Percentiles rank a stretch among this genome's conserved stretches.
These are phyloP conservation scores for Anastatus disparis DNA, from an alignment of 1,140 invertebrate genomes.

Conservation along the genomic window DNA sequence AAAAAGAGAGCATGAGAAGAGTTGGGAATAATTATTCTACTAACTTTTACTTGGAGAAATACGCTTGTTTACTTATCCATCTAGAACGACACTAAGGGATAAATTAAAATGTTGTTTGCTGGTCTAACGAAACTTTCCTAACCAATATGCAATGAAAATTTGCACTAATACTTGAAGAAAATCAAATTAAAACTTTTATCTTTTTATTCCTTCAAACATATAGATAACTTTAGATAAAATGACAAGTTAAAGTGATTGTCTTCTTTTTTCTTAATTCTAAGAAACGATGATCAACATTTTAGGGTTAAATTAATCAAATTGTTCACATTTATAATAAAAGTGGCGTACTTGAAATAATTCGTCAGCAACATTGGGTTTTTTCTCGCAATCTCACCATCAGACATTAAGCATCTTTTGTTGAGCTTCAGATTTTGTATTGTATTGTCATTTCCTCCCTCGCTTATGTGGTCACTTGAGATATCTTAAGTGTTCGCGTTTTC, in stretches of 20 bases:
- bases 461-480: not conserved
- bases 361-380: not conserved
- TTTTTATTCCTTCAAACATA: not conserved
- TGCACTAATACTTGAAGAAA: not conserved
- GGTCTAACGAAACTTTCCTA: not conserved
- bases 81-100: slow-evolving; percentile 1
- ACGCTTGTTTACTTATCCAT: slow-evolving; percentile 20
- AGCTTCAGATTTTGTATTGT: not conserved
- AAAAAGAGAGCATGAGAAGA: not conserved
- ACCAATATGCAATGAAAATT: no score
- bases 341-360: slow-evolving; percentile 23
- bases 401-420: slow-evolving; percentile 27
- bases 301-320: slow-evolving; percentile 14
- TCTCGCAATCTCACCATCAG: slow-evolving; percentile 34
- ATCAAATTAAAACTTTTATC: slow-evolving; percentile 27
- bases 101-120: slow-evolving; percentile 44
- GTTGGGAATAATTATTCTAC: slow-evolving; percentile 30
- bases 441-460: not conserved
- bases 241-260: not conserved
- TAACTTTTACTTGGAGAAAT: not conserved
- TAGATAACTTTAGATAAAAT: not conserved
- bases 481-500: not conserved
- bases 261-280: no score
- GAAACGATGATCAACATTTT: not conserved
- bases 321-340: not conserved